Percentiles rank a stretch among this genome's conserved stretches.
phyloP scores from a whole-genome alignment of 2,797 vertebrate species.

The Erpetoichthys calabaricus region DNA sequence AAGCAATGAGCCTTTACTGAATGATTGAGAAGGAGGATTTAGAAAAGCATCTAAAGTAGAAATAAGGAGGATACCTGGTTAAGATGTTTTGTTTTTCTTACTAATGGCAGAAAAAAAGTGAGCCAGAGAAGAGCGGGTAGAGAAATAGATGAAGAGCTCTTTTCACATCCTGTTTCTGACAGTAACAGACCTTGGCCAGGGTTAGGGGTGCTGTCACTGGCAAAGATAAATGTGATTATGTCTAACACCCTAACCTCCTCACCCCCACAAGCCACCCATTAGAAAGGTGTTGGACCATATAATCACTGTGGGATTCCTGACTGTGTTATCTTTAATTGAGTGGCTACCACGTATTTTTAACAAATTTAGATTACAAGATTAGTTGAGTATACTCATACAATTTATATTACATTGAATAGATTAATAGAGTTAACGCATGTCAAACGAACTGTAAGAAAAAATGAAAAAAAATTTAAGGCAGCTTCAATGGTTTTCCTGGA shows the following conservation, averaged over 20 bases:
- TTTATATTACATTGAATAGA: no score
- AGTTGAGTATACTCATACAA: not conserved
- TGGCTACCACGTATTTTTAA: not conserved
- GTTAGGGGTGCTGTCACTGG: slow-evolving; percentile 7
- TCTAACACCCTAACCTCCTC: slow-evolving; percentile 18
- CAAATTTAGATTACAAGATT: not conserved
- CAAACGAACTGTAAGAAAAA: no score
- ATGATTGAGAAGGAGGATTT: not conserved
- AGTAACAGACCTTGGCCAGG: slow-evolving; percentile 1
- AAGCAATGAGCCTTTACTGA: no score
- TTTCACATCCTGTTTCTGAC: not conserved
- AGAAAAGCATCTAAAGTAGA: slow-evolving; percentile 6
- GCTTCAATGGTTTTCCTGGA: no score
- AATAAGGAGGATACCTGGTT: slow-evolving; percentile 15
- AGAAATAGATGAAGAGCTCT: slow-evolving; percentile 4
- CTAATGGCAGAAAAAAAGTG: slow-evolving; percentile 15
- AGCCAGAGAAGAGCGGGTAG: slow-evolving; percentile 1
- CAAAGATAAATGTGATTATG: slow-evolving; percentile 21
- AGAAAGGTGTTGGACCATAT: slow-evolving; percentile 13
- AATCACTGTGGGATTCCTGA: slow-evolving; percentile 16
- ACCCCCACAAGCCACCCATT: slow-evolving; percentile 10
- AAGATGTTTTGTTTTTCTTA: slow-evolving; percentile 21
- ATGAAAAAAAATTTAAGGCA: no score
- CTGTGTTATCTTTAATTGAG: slow-evolving; percentile 1
- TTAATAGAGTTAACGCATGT: no score